These are phyloP conservation scores for Drosophila arawakana DNA, from an alignment of 1,140 invertebrate species.

Conservation along the genomic window DNA sequence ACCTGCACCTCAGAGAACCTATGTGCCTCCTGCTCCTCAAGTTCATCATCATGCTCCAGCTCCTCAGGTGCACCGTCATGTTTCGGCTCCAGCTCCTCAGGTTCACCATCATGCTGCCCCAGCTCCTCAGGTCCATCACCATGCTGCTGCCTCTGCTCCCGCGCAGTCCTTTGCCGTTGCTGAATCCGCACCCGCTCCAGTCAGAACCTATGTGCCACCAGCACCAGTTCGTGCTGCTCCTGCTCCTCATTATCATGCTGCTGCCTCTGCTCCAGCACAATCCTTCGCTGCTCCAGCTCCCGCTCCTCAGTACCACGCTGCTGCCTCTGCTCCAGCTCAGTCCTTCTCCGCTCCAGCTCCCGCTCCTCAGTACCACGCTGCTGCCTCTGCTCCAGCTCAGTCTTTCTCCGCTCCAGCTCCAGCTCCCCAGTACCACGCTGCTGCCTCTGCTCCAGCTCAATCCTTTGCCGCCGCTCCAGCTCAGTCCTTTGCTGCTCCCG, in stretches of 20 bases:
- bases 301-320: slow-evolving; percentile 12
- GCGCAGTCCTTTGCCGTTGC: slow-evolving; percentile 21
- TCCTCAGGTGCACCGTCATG: slow-evolving; percentile 48
- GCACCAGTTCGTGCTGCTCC: slow-evolving; percentile 31
- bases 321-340: slow-evolving; percentile 30
- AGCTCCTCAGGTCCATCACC: slow-evolving; percentile 38
- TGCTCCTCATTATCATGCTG: slow-evolving; percentile 28
- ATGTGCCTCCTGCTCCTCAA: slow-evolving; percentile 40
- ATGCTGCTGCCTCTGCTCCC: slow-evolving; percentile 44
- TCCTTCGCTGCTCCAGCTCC: slow-evolving; percentile 17
- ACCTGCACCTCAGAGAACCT: slow-evolving; percentile 45
- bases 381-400: slow-evolving; percentile 38
- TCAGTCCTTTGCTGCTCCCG: slow-evolving; percentile 52
- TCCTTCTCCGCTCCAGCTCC: slow-evolving; percentile 38
- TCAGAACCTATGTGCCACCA: slow-evolving; percentile 17
- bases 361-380: slow-evolving; percentile 38
- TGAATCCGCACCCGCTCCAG: slow-evolving; percentile 24
- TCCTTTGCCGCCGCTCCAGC: slow-evolving; percentile 23
- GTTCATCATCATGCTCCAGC: slow-evolving; percentile 27
- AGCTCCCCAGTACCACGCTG: slow-evolving; percentile 13
- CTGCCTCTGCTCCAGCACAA: slow-evolving; percentile 42
- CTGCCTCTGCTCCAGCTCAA: slow-evolving; percentile 18
- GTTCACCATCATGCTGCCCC: slow-evolving; percentile 41
- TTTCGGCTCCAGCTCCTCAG: slow-evolving; percentile 29
- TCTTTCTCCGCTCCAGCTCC: slow-evolving; percentile 26